Base-by-base conservation (phyloP, 2,113 vertebrate genomes). In the Actenoides hombroni region DNA sequence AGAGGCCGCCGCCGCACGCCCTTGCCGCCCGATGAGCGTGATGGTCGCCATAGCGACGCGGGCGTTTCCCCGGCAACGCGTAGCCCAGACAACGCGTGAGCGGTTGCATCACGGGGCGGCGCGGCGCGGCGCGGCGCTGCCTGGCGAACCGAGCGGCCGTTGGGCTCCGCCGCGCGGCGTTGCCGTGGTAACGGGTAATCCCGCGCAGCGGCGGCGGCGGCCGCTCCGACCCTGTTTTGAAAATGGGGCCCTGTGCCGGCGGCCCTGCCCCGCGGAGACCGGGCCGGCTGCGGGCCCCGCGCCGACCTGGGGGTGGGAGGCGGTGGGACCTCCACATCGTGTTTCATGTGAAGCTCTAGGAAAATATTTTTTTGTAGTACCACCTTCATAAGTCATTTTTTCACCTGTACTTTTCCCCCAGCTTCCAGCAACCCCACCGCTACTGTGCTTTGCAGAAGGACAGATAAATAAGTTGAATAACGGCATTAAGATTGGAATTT, bases 71-170 rank as follows among this genome's bases (percentile, higher is more conserved):
- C 98, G 96, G 98, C 92, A 99, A 98, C 98, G 87, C 98, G 95
- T 98, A 98, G 98, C 98, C 28, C 93, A 96, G 98, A 35, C 59
- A 37, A 60, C 59, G 97, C 98, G 98, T 98, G 98, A 98, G 98
- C 98, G 97, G 98, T 98, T 97, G 97, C 98, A 97, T 98, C 97
- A 97, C 98, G 96, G 98, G 98, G 96, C 98, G 97, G 98, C 98
- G 98, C 98, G 97, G 98, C 98, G 98, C 98, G 97, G 98, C 98
- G 98, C 98, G 97, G 98, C 98, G 44, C 53, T 42, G 83, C 23
- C 98, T 98, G 98, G 98, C 98, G 97, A 98, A 98, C 98, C 98
- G 98, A 98, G 98, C 98, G 98, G 98, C 98, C 98, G 98, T 98
- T 98, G 98, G 97, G 97, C 98, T 97, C 97, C 97, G 98, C 98